These are phyloP conservation scores for Dromiciops gliroides DNA, from an alignment of 2,113 vertebrate genomes.

Conservation along the genomic window DNA sequence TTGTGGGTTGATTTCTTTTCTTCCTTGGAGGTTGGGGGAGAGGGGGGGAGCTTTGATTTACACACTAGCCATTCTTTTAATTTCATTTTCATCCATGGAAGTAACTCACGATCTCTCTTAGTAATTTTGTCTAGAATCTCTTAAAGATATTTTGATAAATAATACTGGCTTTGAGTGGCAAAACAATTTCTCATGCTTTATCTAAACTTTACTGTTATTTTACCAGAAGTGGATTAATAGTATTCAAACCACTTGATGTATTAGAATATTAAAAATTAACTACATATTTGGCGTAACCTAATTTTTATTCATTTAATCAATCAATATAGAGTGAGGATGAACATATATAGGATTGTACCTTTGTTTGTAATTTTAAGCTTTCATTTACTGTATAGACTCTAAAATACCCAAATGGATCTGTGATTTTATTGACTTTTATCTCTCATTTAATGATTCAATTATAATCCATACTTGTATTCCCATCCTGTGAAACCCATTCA, in stretches of 20 bases:
- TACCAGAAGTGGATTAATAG: constrained; percentile 6
- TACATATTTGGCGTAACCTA: background rate
- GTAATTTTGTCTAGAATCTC: background rate
- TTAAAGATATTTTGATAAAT: background rate
- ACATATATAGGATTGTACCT: background rate
- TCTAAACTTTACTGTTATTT: background rate
- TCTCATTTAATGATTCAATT: background rate
- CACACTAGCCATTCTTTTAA: background rate
- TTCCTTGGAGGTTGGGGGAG: background rate
- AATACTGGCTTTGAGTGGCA: constrained; percentile 34
- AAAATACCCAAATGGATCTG: background rate
- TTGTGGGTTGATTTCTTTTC: background rate
- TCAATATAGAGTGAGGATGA: background rate
- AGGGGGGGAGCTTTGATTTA: background rate
- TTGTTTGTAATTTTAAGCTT: background rate
- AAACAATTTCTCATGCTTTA: constrained; percentile 1
- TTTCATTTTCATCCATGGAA: background rate
- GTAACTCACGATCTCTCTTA: background rate
- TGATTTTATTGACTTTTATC: background rate
- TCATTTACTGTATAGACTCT: background rate
- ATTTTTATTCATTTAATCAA: background rate
- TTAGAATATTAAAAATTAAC: constrained; percentile 10
- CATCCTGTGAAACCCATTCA: background rate
- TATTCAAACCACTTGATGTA: constrained; percentile 19
- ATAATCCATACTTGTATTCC: background rate